A percentile compares a stretch with the other conserved stretches of the same genome.
These are phyloP conservation scores for Pelobates fuscus DNA, from an alignment of 2,113 vertebrate species.

Conservation along the genomic window DNA sequence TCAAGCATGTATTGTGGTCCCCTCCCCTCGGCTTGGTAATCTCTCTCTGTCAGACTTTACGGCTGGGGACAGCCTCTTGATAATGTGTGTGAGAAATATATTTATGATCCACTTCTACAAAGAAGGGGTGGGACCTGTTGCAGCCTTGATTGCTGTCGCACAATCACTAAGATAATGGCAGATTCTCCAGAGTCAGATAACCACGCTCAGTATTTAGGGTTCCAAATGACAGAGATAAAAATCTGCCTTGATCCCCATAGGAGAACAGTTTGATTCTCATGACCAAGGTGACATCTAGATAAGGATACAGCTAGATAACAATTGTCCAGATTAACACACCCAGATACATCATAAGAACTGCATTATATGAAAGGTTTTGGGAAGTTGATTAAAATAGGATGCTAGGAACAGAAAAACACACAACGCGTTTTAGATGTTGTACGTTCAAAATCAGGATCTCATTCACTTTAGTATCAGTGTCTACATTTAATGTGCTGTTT, in stretches of 20 bases:
- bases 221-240: slow-evolving; percentile 37
- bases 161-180: slow-evolving; percentile 35
- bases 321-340: not conserved
- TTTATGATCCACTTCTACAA: slow-evolving; percentile 43
- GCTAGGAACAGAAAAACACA: too few relatives aligned
- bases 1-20: not conserved
- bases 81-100: slow-evolving; percentile 63
- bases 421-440: too few relatives aligned
- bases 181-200: slow-evolving; percentile 37
- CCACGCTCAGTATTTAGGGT: slow-evolving; percentile 31
- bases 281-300: slow-evolving; percentile 42
- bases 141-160: slow-evolving; percentile 18
- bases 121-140: slow-evolving; percentile 21
- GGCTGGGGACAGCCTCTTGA: slow-evolving; percentile 38
- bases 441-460: too few relatives aligned
- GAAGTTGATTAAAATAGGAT: too few relatives aligned
- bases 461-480: too few relatives aligned
- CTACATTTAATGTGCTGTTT: too few relatives aligned
- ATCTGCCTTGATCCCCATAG: slow-evolving; percentile 13
- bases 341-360: not conserved
- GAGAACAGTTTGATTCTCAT: slow-evolving; percentile 15
- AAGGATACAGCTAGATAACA: slow-evolving; percentile 8
- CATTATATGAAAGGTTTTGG: not conserved
- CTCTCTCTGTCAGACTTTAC: slow-evolving; percentile 50
- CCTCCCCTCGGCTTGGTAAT: slow-evolving; percentile 50